Percentiles rank a stretch among this genome's conserved stretches.
Evolutionary conservation across 2,113 vertebrate species (phyloP).

Genomic region (Pterocles gutturalis): DNA sequence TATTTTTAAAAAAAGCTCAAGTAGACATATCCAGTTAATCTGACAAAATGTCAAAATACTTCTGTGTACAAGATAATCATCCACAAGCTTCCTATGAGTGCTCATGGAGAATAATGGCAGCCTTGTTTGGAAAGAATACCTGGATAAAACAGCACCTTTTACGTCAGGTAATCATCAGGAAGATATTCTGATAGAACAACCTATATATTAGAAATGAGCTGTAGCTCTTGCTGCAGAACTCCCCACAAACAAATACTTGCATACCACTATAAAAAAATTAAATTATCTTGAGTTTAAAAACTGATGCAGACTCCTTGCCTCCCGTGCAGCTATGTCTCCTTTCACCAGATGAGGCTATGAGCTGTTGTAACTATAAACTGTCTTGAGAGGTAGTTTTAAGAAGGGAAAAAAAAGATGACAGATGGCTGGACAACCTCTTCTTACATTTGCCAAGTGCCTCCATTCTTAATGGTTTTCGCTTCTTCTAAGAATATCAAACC

Average conservation of each 20-base stretch:
- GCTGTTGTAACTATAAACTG: not conserved
- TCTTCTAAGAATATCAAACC: not conserved
- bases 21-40: constrained; percentile 43
- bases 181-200: not conserved
- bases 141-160: not conserved
- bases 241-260: not conserved
- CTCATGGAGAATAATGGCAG: not conserved
- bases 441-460: not conserved
- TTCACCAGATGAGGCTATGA: not conserved
- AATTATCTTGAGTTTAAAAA: accelerated
- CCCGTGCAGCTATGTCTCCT: not conserved
- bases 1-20: not conserved
- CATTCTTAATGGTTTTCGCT: not conserved
- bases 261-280: not conserved
- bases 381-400: not conserved
- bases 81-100: constrained; percentile 2
- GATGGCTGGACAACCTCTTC: accelerated
- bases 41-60: constrained; percentile 50
- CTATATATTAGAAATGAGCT: not conserved
- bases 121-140: constrained; percentile 30
- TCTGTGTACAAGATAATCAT: constrained; percentile 23
- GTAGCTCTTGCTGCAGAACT: not conserved
- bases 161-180: not conserved
- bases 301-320: not conserved
- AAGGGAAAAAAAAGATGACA: not conserved